Conservation (phyloP, 2,113 vertebrate species). For the Noturus placidus region DNA sequence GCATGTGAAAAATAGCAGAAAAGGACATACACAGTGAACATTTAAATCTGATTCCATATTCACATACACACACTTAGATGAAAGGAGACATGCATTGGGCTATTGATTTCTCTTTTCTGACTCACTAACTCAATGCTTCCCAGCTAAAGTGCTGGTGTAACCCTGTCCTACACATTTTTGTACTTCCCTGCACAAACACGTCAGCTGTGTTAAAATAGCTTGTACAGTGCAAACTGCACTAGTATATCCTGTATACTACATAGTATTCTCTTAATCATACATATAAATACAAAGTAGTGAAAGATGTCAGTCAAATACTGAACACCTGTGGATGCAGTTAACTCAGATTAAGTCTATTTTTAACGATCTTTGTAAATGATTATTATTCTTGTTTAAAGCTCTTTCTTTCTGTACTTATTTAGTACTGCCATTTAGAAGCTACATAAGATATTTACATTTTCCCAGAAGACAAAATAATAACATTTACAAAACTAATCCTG, state of each 20-base stretch:
- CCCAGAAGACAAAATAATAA: too few relatives aligned
- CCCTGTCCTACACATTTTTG: neutral
- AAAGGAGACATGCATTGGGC: conserved; percentile 29
- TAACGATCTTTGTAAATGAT: too few relatives aligned
- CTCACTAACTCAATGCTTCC: conserved; percentile 36
- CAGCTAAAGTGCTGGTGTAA: neutral
- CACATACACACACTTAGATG: neutral
- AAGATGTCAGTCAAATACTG: neutral
- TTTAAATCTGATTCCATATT: conserved; percentile 5
- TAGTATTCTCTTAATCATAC: neutral
- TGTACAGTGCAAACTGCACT: neutral
- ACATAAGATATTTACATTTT: too few relatives aligned
- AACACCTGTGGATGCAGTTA: neutral
- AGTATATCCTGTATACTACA: neutral
- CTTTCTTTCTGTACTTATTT: too few relatives aligned
- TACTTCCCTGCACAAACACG: neutral
- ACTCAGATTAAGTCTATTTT: neutral
- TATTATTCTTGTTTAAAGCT: too few relatives aligned
- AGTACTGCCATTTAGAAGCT: too few relatives aligned
- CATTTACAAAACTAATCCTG: too few relatives aligned
- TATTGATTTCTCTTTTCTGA: conserved; percentile 41
- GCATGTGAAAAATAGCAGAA: conserved; percentile 27
- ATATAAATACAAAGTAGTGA: neutral
- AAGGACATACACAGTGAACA: neutral
- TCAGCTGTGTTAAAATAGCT: conserved; percentile 12